Evolutionary conservation across 2,888 invertebrate genomes (phyloP), one percentile per base, ranked within the genome.

Genomic region (Leucozona laternaria): DNA sequence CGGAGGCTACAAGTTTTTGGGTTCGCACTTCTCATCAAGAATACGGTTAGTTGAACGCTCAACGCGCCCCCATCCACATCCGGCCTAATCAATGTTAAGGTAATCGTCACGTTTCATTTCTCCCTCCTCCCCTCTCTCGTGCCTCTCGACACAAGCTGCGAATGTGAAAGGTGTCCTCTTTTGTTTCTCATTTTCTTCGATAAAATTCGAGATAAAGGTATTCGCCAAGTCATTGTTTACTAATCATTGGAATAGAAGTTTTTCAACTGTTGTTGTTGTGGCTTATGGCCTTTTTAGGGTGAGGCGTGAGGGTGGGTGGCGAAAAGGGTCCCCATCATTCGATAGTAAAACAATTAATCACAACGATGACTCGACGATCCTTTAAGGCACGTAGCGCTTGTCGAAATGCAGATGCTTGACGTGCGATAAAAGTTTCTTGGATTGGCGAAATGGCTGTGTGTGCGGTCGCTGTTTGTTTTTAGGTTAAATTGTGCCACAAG

Each of bases 221-320:
- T 82, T 68, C 82, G 82, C 82, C 78, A 78, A 86, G 71, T 86
- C 78, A 82, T 86, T 86, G 86, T 82, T 86, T 86, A 78, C 78
- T 75, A 82, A 86, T 86, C 86, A 86, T 78, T 82, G 79, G 75
- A 79, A 82, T 75, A 75, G 78, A 79, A 82, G 78, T 75, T 82
- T 80, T 73, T 28, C 62, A 17, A 45, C 25, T 40, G 64, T 64
- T 64, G 10, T 31, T 45, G 68, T 40, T 57, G 57, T 80, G 55
- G 31, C 17, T 28, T 53, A 53, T 31, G 79, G 57, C 34, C 25
- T 4, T 25, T 50, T 43, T 28, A 2, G n/a, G 28, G 6, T 28
- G 28, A 28, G 28, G 2, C 1, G 22, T n/a, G 37, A 11, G 25
- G 17, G 11, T 10, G 13, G 8, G 68, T n/a, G n/a, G 7, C 7